Evolutionary conservation across 2,113 vertebrate genomes (phyloP).

Genomic region (Pholis gunnellus): DNA sequence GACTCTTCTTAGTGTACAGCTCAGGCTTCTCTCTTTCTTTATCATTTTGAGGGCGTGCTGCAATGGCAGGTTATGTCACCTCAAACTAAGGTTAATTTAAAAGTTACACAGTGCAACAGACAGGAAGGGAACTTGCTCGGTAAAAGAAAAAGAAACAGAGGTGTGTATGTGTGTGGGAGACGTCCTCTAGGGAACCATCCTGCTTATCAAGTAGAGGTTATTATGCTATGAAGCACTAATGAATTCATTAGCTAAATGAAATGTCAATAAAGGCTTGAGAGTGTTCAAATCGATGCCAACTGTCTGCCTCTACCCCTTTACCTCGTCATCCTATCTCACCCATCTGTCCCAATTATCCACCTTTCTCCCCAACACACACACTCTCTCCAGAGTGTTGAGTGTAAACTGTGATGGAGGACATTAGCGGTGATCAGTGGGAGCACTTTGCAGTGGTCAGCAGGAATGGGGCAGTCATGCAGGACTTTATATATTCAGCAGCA

Average conservation of each 20-base stretch:
- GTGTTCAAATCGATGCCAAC: slow-evolving; percentile 75
- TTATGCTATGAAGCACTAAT: slow-evolving; percentile 77
- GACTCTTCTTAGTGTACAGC: slow-evolving; percentile 22
- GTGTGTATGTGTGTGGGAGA: slow-evolving; percentile 41
- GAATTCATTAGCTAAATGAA: slow-evolving; percentile 83
- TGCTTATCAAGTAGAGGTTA: slow-evolving; percentile 78
- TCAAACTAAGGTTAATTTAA: slow-evolving; percentile 62
- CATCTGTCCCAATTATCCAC: slow-evolving; percentile 75
- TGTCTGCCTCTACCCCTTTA: slow-evolving; percentile 46
- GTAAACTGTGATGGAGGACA: slow-evolving; percentile 79
- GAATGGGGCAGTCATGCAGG: slow-evolving; percentile 66
- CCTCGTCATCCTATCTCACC: slow-evolving; percentile 64
- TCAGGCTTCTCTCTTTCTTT: neutral
- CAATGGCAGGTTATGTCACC: slow-evolving; percentile 54
- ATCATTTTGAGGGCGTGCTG: slow-evolving; percentile 18
- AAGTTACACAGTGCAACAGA: slow-evolving; percentile 58
- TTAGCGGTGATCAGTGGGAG: slow-evolving; percentile 80
- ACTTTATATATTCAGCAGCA: slow-evolving; percentile 79
- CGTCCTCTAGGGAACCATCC: slow-evolving; percentile 53
- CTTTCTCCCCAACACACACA: slow-evolving; percentile 56
- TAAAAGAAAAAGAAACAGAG: slow-evolving; percentile 17
- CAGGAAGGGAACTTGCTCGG: slow-evolving; percentile 25
- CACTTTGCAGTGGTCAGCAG: slow-evolving; percentile 82
- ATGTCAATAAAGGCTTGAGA: slow-evolving; percentile 79
- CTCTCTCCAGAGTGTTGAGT: slow-evolving; percentile 58